phyloP scores from a whole-genome alignment of 2,113 vertebrate species.

The Mustela lutreola region DNA sequence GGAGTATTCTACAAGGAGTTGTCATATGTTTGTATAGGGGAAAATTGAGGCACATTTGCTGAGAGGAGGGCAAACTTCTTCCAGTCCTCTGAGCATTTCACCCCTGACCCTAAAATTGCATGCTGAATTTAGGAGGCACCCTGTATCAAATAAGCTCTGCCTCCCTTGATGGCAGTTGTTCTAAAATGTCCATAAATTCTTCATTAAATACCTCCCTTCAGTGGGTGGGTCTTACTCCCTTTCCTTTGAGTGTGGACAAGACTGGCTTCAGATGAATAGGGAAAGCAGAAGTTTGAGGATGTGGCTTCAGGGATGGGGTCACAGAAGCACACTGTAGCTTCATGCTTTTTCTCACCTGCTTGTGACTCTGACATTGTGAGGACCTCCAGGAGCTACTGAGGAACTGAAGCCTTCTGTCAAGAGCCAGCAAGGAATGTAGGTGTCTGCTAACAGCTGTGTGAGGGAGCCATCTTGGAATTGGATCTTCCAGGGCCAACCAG shows the following conservation, averaged over 20 bases:
- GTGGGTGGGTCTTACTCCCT: not conserved
- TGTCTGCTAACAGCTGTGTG: not conserved
- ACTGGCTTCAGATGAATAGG: not conserved
- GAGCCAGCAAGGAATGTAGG: not conserved
- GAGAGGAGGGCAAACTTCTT: not conserved
- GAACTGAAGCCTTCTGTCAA: not conserved
- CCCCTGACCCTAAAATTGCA: not conserved
- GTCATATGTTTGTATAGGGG: not conserved
- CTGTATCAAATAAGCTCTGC: not conserved
- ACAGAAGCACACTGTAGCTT: not conserved
- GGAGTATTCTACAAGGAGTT: not conserved
- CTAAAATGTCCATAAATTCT: not conserved
- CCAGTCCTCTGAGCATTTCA: not conserved
- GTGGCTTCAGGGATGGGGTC: not conserved
- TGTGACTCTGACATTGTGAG: not conserved
- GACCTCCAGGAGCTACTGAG: not conserved
- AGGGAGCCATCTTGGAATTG: not conserved
- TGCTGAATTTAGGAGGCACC: not conserved
- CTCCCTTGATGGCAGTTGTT: not conserved
- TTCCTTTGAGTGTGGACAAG: not conserved
- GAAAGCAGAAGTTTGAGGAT: not conserved
- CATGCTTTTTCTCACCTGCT: not conserved
- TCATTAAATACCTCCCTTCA: not conserved
- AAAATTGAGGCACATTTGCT: not conserved
- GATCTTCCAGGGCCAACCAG: not conserved